Evolutionary conservation across 2,113 vertebrate genomes (phyloP).

Genomic region (Hemibagrus wyckioides): DNA sequence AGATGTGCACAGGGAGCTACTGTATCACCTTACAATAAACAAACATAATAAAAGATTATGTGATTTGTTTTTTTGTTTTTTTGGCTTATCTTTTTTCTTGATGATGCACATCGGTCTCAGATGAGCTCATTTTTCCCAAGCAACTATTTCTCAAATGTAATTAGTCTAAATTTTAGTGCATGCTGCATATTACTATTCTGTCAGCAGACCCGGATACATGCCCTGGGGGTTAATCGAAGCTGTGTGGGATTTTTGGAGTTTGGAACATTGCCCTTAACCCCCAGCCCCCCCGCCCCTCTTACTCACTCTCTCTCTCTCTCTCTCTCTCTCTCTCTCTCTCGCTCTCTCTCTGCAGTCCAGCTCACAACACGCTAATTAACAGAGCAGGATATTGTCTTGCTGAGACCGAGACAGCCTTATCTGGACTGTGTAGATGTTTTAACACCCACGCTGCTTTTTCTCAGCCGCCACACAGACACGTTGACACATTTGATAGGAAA

Average conservation of each 20-base stretch:
- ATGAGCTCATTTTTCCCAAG: slow-evolving; percentile 21
- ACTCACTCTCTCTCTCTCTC: too few relatives aligned
- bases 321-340: too few relatives aligned
- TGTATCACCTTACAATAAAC: slow-evolving; percentile 35
- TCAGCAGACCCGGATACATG: neutral
- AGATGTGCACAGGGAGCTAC: slow-evolving; percentile 1
- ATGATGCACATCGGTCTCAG: slow-evolving; percentile 18
- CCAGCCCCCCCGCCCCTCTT: neutral
- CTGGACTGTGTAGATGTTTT: neutral
- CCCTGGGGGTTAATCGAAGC: slow-evolving; percentile 28
- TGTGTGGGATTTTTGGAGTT: neutral
- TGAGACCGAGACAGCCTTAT: slow-evolving; percentile 5
- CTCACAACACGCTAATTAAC: slow-evolving; percentile 40
- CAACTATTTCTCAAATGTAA: slow-evolving; percentile 37
- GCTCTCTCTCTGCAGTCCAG: neutral
- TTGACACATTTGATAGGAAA: neutral
- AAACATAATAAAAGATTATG: neutral
- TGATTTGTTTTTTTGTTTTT: slow-evolving; percentile 16
- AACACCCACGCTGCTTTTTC: neutral
- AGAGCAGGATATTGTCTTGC: slow-evolving; percentile 27
- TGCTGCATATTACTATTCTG: slow-evolving; percentile 11
- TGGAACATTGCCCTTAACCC: slow-evolving; percentile 18
- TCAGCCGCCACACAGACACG: neutral
- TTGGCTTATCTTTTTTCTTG: slow-evolving; percentile 3
- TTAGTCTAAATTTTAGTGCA: slow-evolving; percentile 32